A percentile compares a stretch with the other conserved stretches of the same genome.
Evolutionary conservation across 2,888 invertebrate genomes (phyloP).

Genomic region (Megalurothrips usitatus): DNA sequence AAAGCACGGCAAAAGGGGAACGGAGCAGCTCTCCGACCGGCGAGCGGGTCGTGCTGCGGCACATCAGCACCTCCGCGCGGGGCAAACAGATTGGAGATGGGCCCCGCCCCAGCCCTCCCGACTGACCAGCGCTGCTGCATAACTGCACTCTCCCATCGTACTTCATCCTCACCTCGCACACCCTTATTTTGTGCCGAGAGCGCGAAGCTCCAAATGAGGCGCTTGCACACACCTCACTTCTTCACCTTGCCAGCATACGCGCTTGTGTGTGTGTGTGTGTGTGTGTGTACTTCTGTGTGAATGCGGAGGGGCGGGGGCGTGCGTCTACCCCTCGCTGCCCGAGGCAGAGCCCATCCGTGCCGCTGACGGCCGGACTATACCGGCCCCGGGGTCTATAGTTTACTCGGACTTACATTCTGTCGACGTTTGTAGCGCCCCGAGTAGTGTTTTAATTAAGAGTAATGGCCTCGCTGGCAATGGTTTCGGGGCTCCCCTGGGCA

Average conservation of each 20-base stretch:
- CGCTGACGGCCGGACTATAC: neutral
- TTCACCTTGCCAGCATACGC: neutral
- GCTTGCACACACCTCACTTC: neutral
- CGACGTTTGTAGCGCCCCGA: neutral
- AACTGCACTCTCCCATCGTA: too few species aligned
- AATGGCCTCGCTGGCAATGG: neutral
- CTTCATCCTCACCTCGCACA: neutral
- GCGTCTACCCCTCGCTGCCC: neutral
- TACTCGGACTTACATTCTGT: constrained; percentile 5
- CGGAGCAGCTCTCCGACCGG: too few species aligned
- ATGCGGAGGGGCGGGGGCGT: too few species aligned
- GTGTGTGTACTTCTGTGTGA: neutral
- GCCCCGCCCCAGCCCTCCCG: too few species aligned
- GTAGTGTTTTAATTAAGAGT: constrained; percentile 22
- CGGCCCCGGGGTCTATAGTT: neutral
- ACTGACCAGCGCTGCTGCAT: too few species aligned
- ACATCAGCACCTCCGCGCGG: too few species aligned
- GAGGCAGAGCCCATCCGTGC: neutral
- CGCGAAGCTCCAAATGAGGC: neutral
- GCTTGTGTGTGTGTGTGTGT: neutral
- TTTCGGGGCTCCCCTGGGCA: neutral
- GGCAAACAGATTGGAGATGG: too few species aligned
- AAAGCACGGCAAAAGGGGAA: too few species aligned
- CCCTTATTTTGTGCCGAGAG: neutral
- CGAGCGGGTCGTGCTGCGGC: too few species aligned